Base-by-base conservation (phyloP, 2,797 vertebrate genomes). In the Gorsachius magnificus region DNA sequence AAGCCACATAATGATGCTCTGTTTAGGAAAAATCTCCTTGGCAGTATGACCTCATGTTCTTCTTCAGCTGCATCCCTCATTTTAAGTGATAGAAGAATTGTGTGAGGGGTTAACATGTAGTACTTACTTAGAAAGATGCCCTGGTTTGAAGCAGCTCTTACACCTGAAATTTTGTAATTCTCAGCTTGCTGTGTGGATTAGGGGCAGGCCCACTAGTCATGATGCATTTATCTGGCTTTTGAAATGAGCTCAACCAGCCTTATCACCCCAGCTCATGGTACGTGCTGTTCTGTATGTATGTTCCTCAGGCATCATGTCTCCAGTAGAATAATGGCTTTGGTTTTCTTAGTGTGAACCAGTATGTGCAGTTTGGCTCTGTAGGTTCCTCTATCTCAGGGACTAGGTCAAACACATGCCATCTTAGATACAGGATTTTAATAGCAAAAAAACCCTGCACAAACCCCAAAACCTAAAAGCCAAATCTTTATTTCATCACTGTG, bases 171-270 rank as follows among this genome's bases (percentile, higher is more conserved):
- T 14, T 35, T 57, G 13, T 61, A 38, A 48, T 58, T 83, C 48
- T 75, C 16, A 50, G 7, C 20, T 79, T 36, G 13, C 41, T n/a
- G 6, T 18, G 35, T 56, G 84, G 33, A n/a, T 76, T 38, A 66
- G 41, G 20, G 63, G 31, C 41, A 50, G 50, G 33, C 20, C 41
- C 8, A 3, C 19, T 35, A 9, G 25, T 43, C 6, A 3, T 0
- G 0, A 18, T 38, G 43, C 12, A 6, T 72, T 87, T 77, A 41
- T 66, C 26, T 77, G 57, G 60, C 48, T 74, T 81, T 77, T 36
- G 78, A 60, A 88, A 71, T 0, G 2, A 70, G 35, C 41, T 88
- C 45, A 35, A 0, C 48, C 64, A 91, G 46, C 24, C 19, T 76
- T 22, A 58, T 76, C 20, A 8, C 8, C 15, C 28, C 45, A 48